Evolutionary conservation across 2,113 vertebrate genomes (phyloP), one percentile per base, ranked within the genome.

Genomic region (Carassius auratus): DNA sequence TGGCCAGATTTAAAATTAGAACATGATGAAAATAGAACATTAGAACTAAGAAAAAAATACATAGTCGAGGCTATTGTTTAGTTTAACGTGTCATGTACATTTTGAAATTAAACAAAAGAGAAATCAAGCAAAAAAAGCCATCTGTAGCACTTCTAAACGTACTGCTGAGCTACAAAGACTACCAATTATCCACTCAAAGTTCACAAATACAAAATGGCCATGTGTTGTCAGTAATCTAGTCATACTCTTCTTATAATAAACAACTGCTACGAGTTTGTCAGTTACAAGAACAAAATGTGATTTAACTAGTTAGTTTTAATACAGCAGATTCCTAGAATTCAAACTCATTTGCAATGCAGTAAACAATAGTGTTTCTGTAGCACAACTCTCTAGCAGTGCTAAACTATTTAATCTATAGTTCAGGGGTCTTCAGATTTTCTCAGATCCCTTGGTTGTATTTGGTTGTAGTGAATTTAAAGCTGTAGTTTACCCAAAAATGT

Each of bases 1-100:
- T 83, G 78, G 57, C 19, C 62, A 19, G 38, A 23, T 73, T 77
- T 88, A 64, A 75, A 82, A 52, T 26, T 55, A 55, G 38, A 38
- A 76, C 17, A 33, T 13, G 7, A 36, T 62, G 5, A 38, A 59
- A 74, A 45, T 13, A 9, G 5, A 36, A 62, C 23, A 7, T 48
- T 6, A 52, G 76, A 75, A 79, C 15, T n/a, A 79, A 50, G 79
- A 33, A 69, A 55, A 55, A 10, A 13, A 74, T 23, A 15, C 57
- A 68, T 69, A 5, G 1, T 23, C 12, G n/a, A 15, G 14, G 42
- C 59, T 13, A 64, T 64, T 30, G 59, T 66, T 66, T 80, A 64
- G 21, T 62, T 38, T 23, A 62, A 23, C 6, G 0, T 23, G 33
- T 38, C 57, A 14, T 61, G 76, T 36, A 36, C 36, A 59, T 42